A percentile compares a stretch with the other conserved stretches of the same genome.
These are phyloP conservation scores for Drosophila kepulauana DNA, from an alignment of 1,140 invertebrate species.

Conservation along the genomic window DNA sequence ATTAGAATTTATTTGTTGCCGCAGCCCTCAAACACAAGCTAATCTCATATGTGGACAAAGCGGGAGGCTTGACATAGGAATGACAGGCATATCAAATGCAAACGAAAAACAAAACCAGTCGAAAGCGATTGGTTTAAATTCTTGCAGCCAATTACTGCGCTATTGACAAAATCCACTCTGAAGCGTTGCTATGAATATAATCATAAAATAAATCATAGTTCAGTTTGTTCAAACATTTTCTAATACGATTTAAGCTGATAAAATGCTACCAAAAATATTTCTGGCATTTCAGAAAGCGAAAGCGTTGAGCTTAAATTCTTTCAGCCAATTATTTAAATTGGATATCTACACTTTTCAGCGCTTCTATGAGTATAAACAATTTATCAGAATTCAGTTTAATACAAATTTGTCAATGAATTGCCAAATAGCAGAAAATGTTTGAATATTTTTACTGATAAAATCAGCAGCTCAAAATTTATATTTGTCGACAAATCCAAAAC, in stretches of 20 bases:
- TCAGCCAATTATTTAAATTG: constrained; percentile 29
- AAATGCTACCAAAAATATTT: no score
- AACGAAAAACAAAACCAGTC: constrained; percentile 17
- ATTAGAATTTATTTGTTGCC: constrained; percentile 46
- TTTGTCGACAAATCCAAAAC: no score
- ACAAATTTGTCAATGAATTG: no score
- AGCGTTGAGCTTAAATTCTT: constrained; percentile 35
- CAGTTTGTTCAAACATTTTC: no score
- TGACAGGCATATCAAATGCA: constrained; percentile 29
- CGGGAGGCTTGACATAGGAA: constrained; percentile 15
- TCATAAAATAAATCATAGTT: no score
- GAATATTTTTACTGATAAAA: no score
- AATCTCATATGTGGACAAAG: constrained; percentile 34
- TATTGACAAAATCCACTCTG: no score
- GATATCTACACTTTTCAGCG: not conserved
- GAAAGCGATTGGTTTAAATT: constrained; percentile 32
- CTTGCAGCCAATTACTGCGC: constrained; percentile 28
- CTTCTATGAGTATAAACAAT: not conserved
- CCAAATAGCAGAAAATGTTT: no score
- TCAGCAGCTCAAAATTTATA: no score
- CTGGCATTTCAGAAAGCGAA: not conserved
- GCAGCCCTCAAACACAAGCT: constrained; percentile 8
- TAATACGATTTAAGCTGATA: no score
- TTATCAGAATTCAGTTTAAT: no score
- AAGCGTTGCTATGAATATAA: no score